Evolutionary conservation across 2,797 vertebrate species (phyloP), one percentile per base, ranked within the genome.

Genomic region (Fringilla coelebs): DNA sequence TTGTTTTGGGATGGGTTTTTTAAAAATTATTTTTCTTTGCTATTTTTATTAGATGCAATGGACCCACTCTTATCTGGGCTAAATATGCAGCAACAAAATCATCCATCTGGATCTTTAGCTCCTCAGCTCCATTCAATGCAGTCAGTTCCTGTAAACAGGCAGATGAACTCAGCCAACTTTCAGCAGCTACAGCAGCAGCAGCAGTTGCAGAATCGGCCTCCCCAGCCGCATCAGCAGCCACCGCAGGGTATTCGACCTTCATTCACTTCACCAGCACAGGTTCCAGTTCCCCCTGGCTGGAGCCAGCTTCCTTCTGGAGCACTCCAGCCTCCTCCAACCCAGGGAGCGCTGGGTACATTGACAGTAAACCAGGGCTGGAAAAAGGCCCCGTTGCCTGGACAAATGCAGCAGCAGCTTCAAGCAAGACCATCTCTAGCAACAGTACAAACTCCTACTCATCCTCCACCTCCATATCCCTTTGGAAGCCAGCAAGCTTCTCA

Each of bases 401-500:
- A 99, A 95, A 98, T 99, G 98, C 97, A 98, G 96, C 98, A 98
- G 94, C 98, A 98, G 77, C 98, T 98, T 81, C 98, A 98, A 97
- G 97, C 98, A 88, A 99, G 99, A 97, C 99, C 99, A 68, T 98
- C 99, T 83, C 98, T 99, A 97, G 98, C 98, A 90, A 98, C 99
- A 93, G 98, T 99, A 91, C 99, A 99, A 98, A 99, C 99, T 88
- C 99, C 99, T 75, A 98, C 98, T 97, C 99, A 99, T 93, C 99
- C 99, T 92, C 99, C 99, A 45, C 99, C 99, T 91, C 99, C 99
- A 40, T 99, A 99, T 91, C 99, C 99, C 62, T 99, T 99, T 96
- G 99, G 99, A 97, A 99, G 99, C 97, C 99, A 99, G 95, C 99
- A 99, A 97, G 98, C 99, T 91, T 99, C 99, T 82, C 99, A 99